phyloP scores from a whole-genome alignment of 2,797 vertebrate species.

The Anabas testudineus region DNA sequence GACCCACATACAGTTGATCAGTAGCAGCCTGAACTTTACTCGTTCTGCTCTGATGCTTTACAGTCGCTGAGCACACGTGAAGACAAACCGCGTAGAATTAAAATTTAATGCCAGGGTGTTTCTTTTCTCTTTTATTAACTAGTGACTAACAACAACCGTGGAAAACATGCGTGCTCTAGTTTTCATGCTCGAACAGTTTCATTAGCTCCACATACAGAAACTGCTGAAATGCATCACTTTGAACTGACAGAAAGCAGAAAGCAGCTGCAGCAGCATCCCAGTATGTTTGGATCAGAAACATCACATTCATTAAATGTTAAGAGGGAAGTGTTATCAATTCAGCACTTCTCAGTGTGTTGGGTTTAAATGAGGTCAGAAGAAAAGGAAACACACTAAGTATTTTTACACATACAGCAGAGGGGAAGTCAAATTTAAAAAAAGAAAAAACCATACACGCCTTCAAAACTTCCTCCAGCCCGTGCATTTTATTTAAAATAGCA shows the following conservation, averaged over 20 bases:
- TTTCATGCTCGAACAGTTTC: too few relatives aligned
- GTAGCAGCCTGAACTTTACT: conserved; percentile 37
- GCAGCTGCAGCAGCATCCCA: too few relatives aligned
- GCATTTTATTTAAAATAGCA: too few relatives aligned
- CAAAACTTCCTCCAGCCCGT: not conserved
- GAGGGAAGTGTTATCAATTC: not conserved
- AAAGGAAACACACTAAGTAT: not conserved
- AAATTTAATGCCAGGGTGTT: not conserved
- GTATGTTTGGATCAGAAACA: too few relatives aligned
- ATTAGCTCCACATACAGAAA: too few relatives aligned
- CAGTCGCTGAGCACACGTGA: not conserved
- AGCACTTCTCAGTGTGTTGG: too few relatives aligned
- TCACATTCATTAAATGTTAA: not conserved
- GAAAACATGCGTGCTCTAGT: not conserved
- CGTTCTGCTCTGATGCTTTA: conserved; percentile 13
- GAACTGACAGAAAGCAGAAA: too few relatives aligned
- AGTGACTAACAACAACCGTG: not conserved
- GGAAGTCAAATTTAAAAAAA: not conserved
- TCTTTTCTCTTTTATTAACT: too few relatives aligned
- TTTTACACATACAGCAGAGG: not conserved
- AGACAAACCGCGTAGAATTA: not conserved
- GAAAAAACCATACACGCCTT: not conserved
- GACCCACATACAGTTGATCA: conserved; percentile 46
- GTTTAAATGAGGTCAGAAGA: not conserved
- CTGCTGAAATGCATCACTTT: too few relatives aligned